Percentiles rank a stretch among this genome's conserved stretches.
These are phyloP conservation scores for Venturia canescens DNA, from an alignment of 1,140 invertebrate genomes.

Conservation along the genomic window DNA sequence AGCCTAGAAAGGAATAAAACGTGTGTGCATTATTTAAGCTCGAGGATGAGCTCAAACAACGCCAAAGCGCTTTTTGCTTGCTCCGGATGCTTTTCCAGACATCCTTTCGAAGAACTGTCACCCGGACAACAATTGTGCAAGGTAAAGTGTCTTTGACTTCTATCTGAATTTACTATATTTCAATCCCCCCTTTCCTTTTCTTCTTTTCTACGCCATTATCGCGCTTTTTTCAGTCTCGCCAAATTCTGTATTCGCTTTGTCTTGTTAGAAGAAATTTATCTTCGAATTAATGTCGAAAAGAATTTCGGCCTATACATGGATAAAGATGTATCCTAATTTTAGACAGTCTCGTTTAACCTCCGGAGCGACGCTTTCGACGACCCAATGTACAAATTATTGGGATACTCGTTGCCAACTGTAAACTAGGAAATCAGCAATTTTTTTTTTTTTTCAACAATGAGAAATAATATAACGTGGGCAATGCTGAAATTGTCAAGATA, in stretches of 20 bases:
- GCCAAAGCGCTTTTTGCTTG: constrained; percentile 89
- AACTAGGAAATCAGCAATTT: too few species aligned
- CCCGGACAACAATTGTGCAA: constrained; percentile 97
- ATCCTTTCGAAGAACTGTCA: constrained; percentile 97
- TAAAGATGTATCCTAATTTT: too few species aligned
- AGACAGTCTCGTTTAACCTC: constrained; percentile 44
- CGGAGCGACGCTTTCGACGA: constrained; percentile 5
- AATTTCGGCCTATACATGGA: too few species aligned
- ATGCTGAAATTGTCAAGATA: too few species aligned
- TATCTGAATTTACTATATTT: background rate
- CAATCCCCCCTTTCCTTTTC: background rate
- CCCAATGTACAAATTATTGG: too few species aligned
- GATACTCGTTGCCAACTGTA: too few species aligned
- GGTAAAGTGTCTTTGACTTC: constrained; percentile 79
- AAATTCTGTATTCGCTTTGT: too few species aligned
- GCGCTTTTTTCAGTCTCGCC: constrained; percentile 9
- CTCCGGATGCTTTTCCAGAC: constrained; percentile 94
- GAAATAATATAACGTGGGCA: too few species aligned
- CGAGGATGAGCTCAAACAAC: constrained; percentile 76
- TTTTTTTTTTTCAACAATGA: too few species aligned
- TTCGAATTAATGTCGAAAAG: too few species aligned
- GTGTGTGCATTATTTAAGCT: background rate
- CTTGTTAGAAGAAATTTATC: too few species aligned
- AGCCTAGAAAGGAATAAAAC: background rate
- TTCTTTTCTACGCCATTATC: background rate